Base-by-base conservation (phyloP, 2,113 vertebrate species). In the Tonatia bakeri region DNA sequence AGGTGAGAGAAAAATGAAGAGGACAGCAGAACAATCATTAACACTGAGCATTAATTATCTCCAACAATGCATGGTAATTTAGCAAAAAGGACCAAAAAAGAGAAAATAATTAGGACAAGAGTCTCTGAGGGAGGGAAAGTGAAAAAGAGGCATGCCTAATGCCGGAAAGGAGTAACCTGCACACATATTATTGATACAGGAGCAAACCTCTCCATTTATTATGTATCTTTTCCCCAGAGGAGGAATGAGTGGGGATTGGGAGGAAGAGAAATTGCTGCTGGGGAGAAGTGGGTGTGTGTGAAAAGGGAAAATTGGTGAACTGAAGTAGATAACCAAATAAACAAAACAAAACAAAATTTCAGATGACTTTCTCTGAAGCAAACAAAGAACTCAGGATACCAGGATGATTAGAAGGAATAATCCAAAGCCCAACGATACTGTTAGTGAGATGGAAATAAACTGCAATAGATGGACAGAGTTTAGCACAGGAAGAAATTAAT, bases 21-120 rank as follows among this genome's bases (percentile, higher is more conserved):
- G 31, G n/a, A 76, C 38, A 73, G 7, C 7, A 81, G 67, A 96
- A 59, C 11, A 52, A 50, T 69, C 80, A 80, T 65, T 80, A 91
- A 80, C 16, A 76, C 22, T 15, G 17, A 77, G 36, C 50, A 33
- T 86, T 75, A 84, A 88, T 90, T 86, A 88, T 95, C 52, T 77
- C 45, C 33, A 96, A 65, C 45, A 92, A 88, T 64, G 83, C 85
- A 80, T 59, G 43, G 45, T 72, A 17, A 89, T 33, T 90, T 81
- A 38, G 26, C 36, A 93, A 56, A 93, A 88, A 80, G n/a, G 12
- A 90, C 28, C 4, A 72, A 47, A 87, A 75, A 94, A 16, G n/a
- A 83, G 33, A 93, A 90, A 61, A 88, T 85, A 93, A 96, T 83
- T 91, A 90, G 90, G 73, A 80, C 73, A 91, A 56, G 79, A 82